Evolutionary conservation across 35 echinoderm and acorn worm species (phyloP).

Genomic region (Eucidaris tribuloides): DNA sequence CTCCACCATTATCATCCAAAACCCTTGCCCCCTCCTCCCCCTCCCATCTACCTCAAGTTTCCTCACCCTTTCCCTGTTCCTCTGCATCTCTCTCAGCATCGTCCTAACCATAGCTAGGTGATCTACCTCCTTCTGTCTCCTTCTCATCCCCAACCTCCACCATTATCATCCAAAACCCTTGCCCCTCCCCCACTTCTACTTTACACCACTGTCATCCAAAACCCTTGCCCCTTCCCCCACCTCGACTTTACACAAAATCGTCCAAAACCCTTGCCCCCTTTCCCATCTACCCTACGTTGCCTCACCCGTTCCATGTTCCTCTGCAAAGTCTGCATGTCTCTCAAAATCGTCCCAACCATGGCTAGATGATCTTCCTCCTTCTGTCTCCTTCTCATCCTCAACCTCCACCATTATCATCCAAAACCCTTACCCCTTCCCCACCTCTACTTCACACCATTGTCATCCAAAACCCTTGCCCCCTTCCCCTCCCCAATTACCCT

Average conservation of each 20-base stretch:
- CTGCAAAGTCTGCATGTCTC: too few species aligned
- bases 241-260: constrained; percentile 30
- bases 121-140: background rate
- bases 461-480: background rate
- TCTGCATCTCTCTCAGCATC: constrained; percentile 37
- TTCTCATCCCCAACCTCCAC: constrained; percentile 44
- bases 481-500: constrained; percentile 10
- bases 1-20: too few species aligned
- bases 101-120: constrained; percentile 23
- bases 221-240: background rate
- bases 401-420: too few species aligned
- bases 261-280: too few species aligned
- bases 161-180: too few species aligned
- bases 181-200: background rate
- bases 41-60: too few species aligned
- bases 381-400: too few species aligned
- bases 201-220: background rate
- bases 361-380: constrained; percentile 3
- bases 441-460: background rate
- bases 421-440: too few species aligned
- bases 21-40: too few species aligned
- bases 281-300: too few species aligned
- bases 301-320: constrained; percentile 9
- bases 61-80: constrained; percentile 44
- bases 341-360: constrained; percentile 5